Conservation (phyloP, 1,140 invertebrate genomes). For the Archegozetes longisetosus region DNA sequence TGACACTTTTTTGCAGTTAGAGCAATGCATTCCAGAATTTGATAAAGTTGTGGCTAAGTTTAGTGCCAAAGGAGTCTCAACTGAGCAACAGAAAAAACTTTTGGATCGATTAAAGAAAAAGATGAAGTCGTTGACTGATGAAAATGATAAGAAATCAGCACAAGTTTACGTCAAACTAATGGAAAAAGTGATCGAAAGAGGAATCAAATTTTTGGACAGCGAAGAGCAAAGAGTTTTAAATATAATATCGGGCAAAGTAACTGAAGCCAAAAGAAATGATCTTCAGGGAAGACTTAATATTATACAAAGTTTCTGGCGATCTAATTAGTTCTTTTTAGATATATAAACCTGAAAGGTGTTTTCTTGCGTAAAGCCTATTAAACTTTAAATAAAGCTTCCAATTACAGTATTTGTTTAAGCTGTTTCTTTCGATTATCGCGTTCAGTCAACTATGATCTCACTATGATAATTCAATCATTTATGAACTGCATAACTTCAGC, state of each 20-base stretch:
- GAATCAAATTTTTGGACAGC: conserved; percentile 54
- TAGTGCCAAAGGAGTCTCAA: conserved; percentile 31
- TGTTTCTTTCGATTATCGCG: too few relatives aligned
- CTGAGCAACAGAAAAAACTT: conserved; percentile 39
- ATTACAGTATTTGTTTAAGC: too few relatives aligned
- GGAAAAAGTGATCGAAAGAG: conserved; percentile 62
- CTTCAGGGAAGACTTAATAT: conserved; percentile 66
- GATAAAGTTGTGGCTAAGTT: conserved; percentile 62
- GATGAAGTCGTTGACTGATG: conserved; percentile 36
- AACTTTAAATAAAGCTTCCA: too few relatives aligned
- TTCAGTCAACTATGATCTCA: too few relatives aligned
- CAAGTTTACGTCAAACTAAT: conserved; percentile 69
- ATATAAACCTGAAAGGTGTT: too few relatives aligned
- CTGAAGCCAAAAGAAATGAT: conserved; percentile 67
- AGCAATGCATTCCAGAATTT: conserved; percentile 67
- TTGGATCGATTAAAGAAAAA: conserved; percentile 39
- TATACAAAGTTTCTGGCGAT: conserved; percentile 66
- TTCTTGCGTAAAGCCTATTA: too few relatives aligned
- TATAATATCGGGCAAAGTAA: conserved; percentile 63
- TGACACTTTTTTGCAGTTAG: conserved; percentile 64
- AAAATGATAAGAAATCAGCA: conserved; percentile 41
- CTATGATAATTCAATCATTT: too few relatives aligned
- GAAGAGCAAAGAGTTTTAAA: conserved; percentile 67
- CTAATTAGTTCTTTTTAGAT: too few relatives aligned
- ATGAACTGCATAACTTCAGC: too few relatives aligned